A percentile compares a stretch with the other conserved stretches of the same genome.
These are phyloP conservation scores for Trypoxylon attenuatum DNA, from an alignment of 2,888 invertebrate genomes.

Conservation along the genomic window DNA sequence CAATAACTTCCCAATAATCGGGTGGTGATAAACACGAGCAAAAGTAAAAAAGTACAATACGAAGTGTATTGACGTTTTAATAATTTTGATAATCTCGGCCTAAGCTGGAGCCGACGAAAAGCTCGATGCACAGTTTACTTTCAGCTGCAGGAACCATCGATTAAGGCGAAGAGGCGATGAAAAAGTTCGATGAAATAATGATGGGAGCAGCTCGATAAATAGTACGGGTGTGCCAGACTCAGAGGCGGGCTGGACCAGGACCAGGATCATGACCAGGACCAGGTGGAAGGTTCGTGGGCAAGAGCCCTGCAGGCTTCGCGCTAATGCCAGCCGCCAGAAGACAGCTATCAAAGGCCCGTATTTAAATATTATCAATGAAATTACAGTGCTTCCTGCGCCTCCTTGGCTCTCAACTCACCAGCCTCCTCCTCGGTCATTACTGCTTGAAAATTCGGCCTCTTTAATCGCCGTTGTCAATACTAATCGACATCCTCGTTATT, in stretches of 20 bases:
- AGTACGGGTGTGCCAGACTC: constrained; percentile 55
- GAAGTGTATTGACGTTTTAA: no score
- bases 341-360: constrained; percentile 68
- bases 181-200: constrained; percentile 72
- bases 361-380: constrained; percentile 73
- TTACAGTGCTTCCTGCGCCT: constrained; percentile 62
- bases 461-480: constrained; percentile 70
- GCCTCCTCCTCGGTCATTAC: constrained; percentile 62
- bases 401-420: constrained; percentile 29
- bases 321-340: constrained; percentile 56
- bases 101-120: background rate
- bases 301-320: constrained; percentile 37
- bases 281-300: constrained; percentile 19
- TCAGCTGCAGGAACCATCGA: constrained; percentile 34
- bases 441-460: constrained; percentile 58
- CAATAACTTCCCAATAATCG: no score
- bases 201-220: constrained; percentile 69
- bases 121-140: constrained; percentile 7
- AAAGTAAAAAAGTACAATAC: no score
- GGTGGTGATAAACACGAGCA: no score
- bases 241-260: constrained; percentile 52
- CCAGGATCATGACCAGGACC: no score
- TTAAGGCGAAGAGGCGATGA: constrained; percentile 62
- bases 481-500: constrained; percentile 70
- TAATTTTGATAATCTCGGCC: no score